Evolutionary conservation across 2,797 vertebrate genomes (phyloP), one percentile per base, ranked within the genome.

Genomic region (Sandelia bainsii): DNA sequence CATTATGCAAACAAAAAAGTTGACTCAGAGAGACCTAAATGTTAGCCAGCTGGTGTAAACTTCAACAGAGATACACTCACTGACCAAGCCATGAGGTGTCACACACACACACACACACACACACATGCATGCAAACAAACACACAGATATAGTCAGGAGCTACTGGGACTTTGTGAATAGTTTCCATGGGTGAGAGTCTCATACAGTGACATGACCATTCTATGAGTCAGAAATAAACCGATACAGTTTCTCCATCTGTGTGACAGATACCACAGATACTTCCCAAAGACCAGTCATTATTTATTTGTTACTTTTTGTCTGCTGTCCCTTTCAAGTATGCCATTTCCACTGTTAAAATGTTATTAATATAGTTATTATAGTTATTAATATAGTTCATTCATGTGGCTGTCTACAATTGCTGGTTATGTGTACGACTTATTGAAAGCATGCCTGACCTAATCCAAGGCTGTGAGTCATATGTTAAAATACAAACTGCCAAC

Each of bases 171-270:
- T 82, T 82, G 84, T 72, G 81, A 90, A 92, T 92, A 92, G 86
- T 93, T 93, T 94, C 90, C 91, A 83, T 83, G 82, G 80, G 84
- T 81, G 72, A 80, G 71, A 72, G 72, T 73, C 53, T 80, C 76
- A 74, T 58, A 56, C 72, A 59, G 39, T 85, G 83, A 84, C 80
- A 87, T 80, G 77, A 78, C 81, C 76, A 77, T 75, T 54, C 74
- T 40, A 68, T 85, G 87, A 92, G 81, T 91, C 86, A 92, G 80
- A 87, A 83, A 84, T 82, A 85, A 81, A 81, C 82, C 22, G 63
- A 76, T 80, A 83, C 72, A 84, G 59, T 86, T 87, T 85, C 83
- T 83, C 73, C 84, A 89, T 86, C 82, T 88, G 81, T 77, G 72
- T 77, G 79, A 75, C 85, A 79, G 84, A 84, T 85, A 62, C 77